A percentile compares a stretch with the other conserved stretches of the same genome.
Conservation (phyloP, 2,888 invertebrate species). For the Acleris holmiana region DNA sequence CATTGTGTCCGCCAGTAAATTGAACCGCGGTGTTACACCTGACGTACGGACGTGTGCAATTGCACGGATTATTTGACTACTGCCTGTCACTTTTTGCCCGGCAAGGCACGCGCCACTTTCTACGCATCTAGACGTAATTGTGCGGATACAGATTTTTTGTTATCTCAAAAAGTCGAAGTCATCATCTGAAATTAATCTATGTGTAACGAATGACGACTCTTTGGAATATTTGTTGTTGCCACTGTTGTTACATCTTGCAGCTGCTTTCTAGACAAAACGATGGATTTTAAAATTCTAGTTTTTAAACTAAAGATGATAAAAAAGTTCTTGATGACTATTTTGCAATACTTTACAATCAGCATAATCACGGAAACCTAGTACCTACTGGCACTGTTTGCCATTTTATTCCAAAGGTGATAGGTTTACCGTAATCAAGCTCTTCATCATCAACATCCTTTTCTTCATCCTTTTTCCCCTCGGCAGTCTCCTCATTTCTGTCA, state of each 20-base stretch:
- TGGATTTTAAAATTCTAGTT: too few relatives aligned
- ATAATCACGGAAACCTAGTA: too few relatives aligned
- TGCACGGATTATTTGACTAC: slow-evolving; percentile 78
- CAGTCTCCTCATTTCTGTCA: too few relatives aligned
- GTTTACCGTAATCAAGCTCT: too few relatives aligned
- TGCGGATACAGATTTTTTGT: slow-evolving; percentile 72
- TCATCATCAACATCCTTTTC: too few relatives aligned
- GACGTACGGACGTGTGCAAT: slow-evolving; percentile 77
- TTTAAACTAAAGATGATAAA: too few relatives aligned
- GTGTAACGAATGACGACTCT: slow-evolving; percentile 58
- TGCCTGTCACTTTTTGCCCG: slow-evolving; percentile 72
- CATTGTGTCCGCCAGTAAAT: slow-evolving; percentile 71
- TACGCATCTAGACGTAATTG: slow-evolving; percentile 74
- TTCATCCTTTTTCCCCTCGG: too few relatives aligned
- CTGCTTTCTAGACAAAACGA: background rate
- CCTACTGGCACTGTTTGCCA: too few relatives aligned
- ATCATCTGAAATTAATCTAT: slow-evolving; percentile 57
- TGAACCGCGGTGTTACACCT: slow-evolving; percentile 76
- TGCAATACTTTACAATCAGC: too few relatives aligned
- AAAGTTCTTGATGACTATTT: too few relatives aligned
- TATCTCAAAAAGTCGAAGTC: slow-evolving; percentile 67
- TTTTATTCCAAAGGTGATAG: too few relatives aligned
- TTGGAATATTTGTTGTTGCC: slow-evolving; percentile 25
- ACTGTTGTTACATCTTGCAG: background rate
- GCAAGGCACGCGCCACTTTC: slow-evolving; percentile 79